These are phyloP conservation scores for Liopterus haemorrhoidalis DNA, from an alignment of 2,888 invertebrate species.

Conservation along the genomic window DNA sequence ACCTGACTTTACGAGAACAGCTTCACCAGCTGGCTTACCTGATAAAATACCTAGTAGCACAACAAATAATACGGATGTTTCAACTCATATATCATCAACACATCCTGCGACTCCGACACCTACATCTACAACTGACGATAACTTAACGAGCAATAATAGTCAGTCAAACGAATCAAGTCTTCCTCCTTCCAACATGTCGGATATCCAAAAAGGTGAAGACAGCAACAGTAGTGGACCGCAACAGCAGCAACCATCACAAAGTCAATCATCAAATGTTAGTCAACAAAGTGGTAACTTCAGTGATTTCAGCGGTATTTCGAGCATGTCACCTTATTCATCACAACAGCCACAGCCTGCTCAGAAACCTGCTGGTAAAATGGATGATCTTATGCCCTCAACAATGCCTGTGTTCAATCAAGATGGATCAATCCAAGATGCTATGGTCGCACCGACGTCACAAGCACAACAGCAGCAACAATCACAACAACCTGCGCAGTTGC, in stretches of 20 bases:
- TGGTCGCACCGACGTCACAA: constrained; percentile 25
- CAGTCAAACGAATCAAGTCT: constrained; percentile 37
- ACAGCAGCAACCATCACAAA: constrained; percentile 48
- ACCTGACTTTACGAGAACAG: constrained; percentile 27
- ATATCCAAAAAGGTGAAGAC: constrained; percentile 35
- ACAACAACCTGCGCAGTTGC: constrained; percentile 13
- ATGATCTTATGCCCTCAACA: constrained; percentile 42
- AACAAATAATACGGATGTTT: constrained; percentile 36
- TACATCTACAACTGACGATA: constrained; percentile 45
- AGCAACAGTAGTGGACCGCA: constrained; percentile 38
- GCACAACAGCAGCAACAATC: constrained; percentile 17
- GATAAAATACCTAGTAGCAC: constrained; percentile 45
- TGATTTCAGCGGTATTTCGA: constrained; percentile 44
- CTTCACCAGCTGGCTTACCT: constrained; percentile 31
- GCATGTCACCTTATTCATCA: constrained; percentile 41
- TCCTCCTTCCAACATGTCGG: constrained; percentile 41
- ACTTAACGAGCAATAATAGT: constrained; percentile 36
- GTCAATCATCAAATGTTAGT: constrained; percentile 36
- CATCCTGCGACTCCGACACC: constrained; percentile 45
- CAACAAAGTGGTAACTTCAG: constrained; percentile 34
- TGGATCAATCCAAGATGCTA: constrained; percentile 34
- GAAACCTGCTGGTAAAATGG: constrained; percentile 42
- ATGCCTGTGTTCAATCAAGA: constrained; percentile 38
- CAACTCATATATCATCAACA: constrained; percentile 38
- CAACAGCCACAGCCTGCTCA: constrained; percentile 6